phyloP scores from a whole-genome alignment of 1,140 invertebrate species.

The Lanistes nyassanus region DNA sequence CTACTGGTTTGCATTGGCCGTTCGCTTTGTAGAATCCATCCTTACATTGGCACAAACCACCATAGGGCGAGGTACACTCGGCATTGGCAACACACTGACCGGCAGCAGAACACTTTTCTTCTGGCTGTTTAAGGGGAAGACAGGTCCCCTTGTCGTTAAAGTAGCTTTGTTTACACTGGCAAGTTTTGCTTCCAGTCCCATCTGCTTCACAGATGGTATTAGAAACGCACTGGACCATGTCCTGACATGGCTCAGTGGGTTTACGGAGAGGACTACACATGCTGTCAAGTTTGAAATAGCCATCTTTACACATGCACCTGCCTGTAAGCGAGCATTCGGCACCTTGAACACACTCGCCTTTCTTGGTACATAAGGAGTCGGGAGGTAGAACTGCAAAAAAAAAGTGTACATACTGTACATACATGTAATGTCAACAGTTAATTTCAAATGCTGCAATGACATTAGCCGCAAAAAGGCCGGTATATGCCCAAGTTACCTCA shows the following conservation, averaged over 20 bases:
- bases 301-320: constrained; percentile 20
- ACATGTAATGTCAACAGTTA: no score
- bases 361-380: constrained; percentile 1
- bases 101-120: constrained; percentile 8
- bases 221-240: constrained; percentile 22
- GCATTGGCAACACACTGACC: constrained; percentile 27
- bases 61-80: constrained; percentile 11
- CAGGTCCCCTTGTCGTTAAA: constrained; percentile 17
- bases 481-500: no score
- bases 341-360: constrained; percentile 26
- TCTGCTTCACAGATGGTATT: constrained; percentile 10
- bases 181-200: not conserved
- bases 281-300: constrained; percentile 20
- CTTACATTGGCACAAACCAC: constrained; percentile 10
- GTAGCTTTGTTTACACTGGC: not conserved
- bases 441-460: no score
- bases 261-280: constrained; percentile 17
- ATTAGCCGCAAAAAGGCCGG: no score
- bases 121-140: constrained; percentile 8
- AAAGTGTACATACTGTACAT: no score
- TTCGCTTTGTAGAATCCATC: constrained; percentile 13
- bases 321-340: constrained; percentile 27
- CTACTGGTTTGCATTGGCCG: constrained; percentile 18
- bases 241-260: constrained; percentile 7
- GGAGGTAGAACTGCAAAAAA: constrained; percentile 9